Base-by-base conservation (phyloP, 1,140 invertebrate species). In the Drosophila serrata region DNA sequence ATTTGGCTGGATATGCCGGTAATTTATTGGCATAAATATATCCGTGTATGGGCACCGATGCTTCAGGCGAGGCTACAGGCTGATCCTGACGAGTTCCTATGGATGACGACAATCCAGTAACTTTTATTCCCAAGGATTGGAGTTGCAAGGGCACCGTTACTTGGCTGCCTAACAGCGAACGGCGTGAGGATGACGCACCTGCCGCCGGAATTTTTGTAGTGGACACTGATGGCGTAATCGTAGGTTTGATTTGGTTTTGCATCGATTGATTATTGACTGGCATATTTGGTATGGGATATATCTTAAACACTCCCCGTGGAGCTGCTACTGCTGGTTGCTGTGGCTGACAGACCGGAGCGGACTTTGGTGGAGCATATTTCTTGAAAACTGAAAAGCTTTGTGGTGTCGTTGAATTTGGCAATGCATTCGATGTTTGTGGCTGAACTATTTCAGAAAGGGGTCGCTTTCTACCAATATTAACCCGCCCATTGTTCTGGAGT, bases 401-500 rank as follows among this genome's bases (percentile, higher is more conserved):
- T 3, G 39, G n/a, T n/a, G n/a, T n/a, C n/a, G n/a, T n/a, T n/a
- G n/a, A n/a, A n/a, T n/a, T 4, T 3, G 43, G n/a, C 1, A n/a
- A 7, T 7, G 39, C 15, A 31, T 27, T 35, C 1, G 11, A 13
- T 3, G 39, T 2, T 13, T 15, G 17, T 37, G 19, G 22, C 22
- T 45, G 45, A 11, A 24, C 13, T 3, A 46, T 22, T 17, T 48
- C 57, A n/a, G 33, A 51, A 3, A 19, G 5, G 13, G 53, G 53
- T 13, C 70, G 70, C 33, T 84, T 79, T 15, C 9, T 49, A 9
- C 43, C 81, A 63, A 53, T 61, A 35, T 67, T 77, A 6, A 75
- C 42, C 17, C 9, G 0, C n/a, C 58, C 17, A 24, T 43, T 43
- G 17, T 17, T 5, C 12, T 15, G 13, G 37, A 39, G 6, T n/a